Conservation (phyloP, 2,113 vertebrate species). For the Pollachius pollachius region DNA sequence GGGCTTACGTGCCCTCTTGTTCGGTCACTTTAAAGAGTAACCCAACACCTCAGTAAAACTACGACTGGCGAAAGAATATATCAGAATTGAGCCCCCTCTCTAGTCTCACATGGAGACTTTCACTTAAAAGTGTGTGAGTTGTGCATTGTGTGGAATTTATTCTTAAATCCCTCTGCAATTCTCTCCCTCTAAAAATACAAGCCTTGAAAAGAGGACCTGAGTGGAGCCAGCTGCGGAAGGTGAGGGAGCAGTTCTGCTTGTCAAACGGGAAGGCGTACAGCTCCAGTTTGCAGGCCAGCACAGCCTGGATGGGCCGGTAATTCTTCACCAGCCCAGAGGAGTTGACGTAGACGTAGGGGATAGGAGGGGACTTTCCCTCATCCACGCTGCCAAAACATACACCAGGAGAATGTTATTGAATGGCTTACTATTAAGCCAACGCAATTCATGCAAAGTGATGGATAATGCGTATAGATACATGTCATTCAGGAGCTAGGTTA, state of each 20-base stretch:
- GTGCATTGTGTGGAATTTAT: background rate
- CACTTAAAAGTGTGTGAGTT: background rate
- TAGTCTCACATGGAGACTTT: too few relatives aligned
- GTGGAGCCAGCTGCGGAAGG: slow-evolving; percentile 80
- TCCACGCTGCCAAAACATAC: slow-evolving; percentile 68
- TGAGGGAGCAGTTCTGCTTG: slow-evolving; percentile 80
- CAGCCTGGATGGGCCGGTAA: slow-evolving; percentile 80
- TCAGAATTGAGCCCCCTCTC: too few relatives aligned
- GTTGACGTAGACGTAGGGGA: slow-evolving; percentile 84
- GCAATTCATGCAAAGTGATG: too few relatives aligned
- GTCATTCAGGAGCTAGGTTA: too few relatives aligned
- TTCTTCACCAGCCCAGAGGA: slow-evolving; percentile 80
- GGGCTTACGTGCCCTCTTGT: too few relatives aligned
- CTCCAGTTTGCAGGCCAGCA: slow-evolving; percentile 78
- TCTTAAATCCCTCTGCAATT: background rate
- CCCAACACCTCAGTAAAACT: too few relatives aligned
- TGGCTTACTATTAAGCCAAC: too few relatives aligned
- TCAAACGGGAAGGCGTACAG: slow-evolving; percentile 81
- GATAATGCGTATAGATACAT: too few relatives aligned
- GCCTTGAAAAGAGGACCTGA: slow-evolving; percentile 66
- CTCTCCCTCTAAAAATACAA: too few relatives aligned
- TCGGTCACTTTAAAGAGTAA: too few relatives aligned
- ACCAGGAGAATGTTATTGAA: background rate
- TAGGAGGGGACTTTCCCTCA: slow-evolving; percentile 69
- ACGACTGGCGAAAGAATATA: too few relatives aligned